Percentiles rank a stretch among this genome's conserved stretches.
These are phyloP conservation scores for Tursiops truncatus DNA, from an alignment of 2,113 vertebrate species.

Conservation along the genomic window DNA sequence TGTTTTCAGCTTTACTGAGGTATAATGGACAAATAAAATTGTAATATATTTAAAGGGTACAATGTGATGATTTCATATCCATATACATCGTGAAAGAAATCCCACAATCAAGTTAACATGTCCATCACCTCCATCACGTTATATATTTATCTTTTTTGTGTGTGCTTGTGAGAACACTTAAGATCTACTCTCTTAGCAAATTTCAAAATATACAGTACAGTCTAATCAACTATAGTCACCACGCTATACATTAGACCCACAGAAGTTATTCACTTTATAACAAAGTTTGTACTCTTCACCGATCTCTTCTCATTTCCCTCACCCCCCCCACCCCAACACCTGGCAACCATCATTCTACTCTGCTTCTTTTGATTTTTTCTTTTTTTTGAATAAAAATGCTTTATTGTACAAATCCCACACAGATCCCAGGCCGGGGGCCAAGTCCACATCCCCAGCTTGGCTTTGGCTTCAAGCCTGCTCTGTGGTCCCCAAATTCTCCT, in stretches of 20 bases:
- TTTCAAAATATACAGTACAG: neutral
- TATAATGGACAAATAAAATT: neutral
- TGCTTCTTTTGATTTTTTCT: neutral
- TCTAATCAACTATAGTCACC: neutral
- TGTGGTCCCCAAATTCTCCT: neutral
- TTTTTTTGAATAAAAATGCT: neutral
- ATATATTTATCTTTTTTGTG: neutral
- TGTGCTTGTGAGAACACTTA: neutral
- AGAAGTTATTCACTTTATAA: neutral
- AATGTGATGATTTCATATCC: neutral
- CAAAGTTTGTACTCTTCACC: neutral
- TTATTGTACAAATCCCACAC: slow-evolving; percentile 34
- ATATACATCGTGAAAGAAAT: neutral
- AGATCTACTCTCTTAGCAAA: neutral
- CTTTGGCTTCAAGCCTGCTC: neutral
- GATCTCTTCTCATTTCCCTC: neutral
- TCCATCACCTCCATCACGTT: neutral
- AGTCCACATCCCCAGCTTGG: neutral
- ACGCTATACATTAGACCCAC: neutral
- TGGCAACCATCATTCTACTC: neutral
- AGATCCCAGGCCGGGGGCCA: neutral
- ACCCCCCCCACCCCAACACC: neutral
- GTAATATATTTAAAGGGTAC: neutral
- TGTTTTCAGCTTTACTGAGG: neutral
- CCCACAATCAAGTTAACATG: neutral